Evolutionary conservation across 2,797 vertebrate genomes (phyloP).

Genomic region (Gila robusta): DNA sequence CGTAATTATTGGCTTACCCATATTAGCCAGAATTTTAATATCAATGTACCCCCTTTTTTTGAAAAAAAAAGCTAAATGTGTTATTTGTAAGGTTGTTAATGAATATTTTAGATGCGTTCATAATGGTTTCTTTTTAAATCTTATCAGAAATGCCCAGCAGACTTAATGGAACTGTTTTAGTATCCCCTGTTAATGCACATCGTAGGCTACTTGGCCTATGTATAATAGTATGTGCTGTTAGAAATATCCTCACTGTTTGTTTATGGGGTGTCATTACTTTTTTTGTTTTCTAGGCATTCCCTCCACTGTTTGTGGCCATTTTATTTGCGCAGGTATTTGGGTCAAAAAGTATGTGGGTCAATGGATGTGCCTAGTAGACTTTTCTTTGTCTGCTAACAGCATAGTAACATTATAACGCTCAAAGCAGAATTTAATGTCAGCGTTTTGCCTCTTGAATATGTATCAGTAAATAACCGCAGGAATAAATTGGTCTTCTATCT

Average conservation of each 20-base stretch:
- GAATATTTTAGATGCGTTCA: background rate
- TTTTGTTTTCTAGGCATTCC: conserved; percentile 5
- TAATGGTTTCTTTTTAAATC: background rate
- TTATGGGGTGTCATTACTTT: background rate
- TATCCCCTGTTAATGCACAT: background rate
- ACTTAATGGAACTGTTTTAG: conserved; percentile 14
- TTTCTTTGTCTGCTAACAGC: conserved; percentile 22
- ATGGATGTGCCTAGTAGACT: conserved; percentile 1
- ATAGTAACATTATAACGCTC: conserved; percentile 12
- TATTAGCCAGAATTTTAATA: background rate
- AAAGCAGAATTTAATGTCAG: conserved; percentile 26
- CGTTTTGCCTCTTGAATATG: conserved; percentile 22
- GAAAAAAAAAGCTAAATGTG: background rate
- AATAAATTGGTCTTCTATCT: conserved; percentile 1
- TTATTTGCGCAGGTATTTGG: conserved; percentile 38
- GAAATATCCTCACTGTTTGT: background rate
- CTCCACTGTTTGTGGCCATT: background rate
- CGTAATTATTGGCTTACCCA: background rate
- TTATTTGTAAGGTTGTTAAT: background rate
- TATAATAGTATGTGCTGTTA: conserved; percentile 5
- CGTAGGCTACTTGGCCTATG: background rate
- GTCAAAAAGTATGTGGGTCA: conserved; percentile 47
- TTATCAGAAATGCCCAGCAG: background rate
- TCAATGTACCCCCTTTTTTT: background rate
- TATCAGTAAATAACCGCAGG: background rate